Evolutionary conservation across 1,140 invertebrate genomes (phyloP).

Genomic region (Chrysomallon squamiferum): DNA sequence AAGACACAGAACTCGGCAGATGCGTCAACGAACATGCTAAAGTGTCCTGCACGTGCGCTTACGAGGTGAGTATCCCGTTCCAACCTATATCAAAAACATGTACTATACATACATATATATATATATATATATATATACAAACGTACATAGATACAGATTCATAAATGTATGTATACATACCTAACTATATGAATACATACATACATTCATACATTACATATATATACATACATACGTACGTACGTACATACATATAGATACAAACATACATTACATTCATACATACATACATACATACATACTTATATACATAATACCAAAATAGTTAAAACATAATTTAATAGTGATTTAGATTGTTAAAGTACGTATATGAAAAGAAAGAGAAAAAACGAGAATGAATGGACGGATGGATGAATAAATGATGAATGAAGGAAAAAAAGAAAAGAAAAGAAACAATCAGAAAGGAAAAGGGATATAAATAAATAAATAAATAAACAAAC

Average conservation of each 20-base stretch:
- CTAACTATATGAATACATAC: not conserved
- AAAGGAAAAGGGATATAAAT: too few relatives aligned
- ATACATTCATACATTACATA: not conserved
- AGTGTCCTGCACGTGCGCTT: not conserved
- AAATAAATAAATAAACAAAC: too few relatives aligned
- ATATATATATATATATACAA: not conserved
- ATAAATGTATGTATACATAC: not conserved
- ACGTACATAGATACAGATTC: not conserved
- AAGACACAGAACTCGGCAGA: constrained; percentile 95
- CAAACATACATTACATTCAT: too few relatives aligned
- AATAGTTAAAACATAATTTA: too few relatives aligned
- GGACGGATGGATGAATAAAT: too few relatives aligned
- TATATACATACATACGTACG: not conserved
- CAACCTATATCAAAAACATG: constrained; percentile 12
- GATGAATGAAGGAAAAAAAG: too few relatives aligned
- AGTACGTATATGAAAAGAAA: too few relatives aligned
- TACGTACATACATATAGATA: not conserved
- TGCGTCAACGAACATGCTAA: constrained; percentile 77
- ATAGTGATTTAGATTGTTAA: too few relatives aligned
- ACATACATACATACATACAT: too few relatives aligned
- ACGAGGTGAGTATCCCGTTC: constrained; percentile 3
- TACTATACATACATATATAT: not conserved
- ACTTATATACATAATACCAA: too few relatives aligned
- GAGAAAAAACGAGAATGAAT: too few relatives aligned
- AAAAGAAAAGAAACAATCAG: too few relatives aligned